Evolutionary conservation across 64 coral and sea anemone species (phyloP).

Genomic region (Acropora tenuis): DNA sequence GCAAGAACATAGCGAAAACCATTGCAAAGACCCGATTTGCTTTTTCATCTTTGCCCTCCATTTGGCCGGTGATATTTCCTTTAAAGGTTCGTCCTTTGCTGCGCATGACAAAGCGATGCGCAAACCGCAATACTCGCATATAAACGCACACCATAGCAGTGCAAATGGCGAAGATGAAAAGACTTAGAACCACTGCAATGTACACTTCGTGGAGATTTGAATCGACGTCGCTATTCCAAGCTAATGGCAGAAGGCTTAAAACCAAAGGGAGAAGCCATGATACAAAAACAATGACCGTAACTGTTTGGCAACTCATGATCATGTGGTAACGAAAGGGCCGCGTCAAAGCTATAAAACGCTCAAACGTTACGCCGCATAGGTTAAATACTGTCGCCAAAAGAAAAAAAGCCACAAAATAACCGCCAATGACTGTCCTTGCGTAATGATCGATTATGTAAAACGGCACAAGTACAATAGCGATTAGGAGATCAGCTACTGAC

Average conservation of each 20-base stretch:
- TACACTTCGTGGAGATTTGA: conserved; percentile 62
- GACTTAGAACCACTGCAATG: conserved; percentile 29
- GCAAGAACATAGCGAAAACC: conserved; percentile 60
- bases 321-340: conserved; percentile 72
- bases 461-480: conserved; percentile 62
- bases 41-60: conserved; percentile 67
- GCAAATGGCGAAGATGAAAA: conserved; percentile 71
- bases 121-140: conserved; percentile 55
- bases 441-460: conserved; percentile 68
- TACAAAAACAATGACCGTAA: conserved; percentile 5
- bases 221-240: conserved; percentile 59
- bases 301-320: conserved; percentile 53
- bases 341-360: conserved; percentile 79
- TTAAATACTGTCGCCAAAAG: conserved; percentile 80
- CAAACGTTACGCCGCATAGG: conserved; percentile 77
- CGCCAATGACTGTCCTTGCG: conserved; percentile 51
- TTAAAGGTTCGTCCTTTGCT: conserved; percentile 39
- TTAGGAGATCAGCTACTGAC: conserved; percentile 65
- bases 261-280: conserved; percentile 71
- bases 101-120: conserved; percentile 53
- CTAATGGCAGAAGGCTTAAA: conserved; percentile 62
- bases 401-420: conserved; percentile 78
- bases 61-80: conserved; percentile 48
- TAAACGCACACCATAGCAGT: conserved; percentile 72
- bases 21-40: conserved; percentile 63